Evolutionary conservation across 2,888 invertebrate species (phyloP).

Genomic region (Megamerina dolium): DNA sequence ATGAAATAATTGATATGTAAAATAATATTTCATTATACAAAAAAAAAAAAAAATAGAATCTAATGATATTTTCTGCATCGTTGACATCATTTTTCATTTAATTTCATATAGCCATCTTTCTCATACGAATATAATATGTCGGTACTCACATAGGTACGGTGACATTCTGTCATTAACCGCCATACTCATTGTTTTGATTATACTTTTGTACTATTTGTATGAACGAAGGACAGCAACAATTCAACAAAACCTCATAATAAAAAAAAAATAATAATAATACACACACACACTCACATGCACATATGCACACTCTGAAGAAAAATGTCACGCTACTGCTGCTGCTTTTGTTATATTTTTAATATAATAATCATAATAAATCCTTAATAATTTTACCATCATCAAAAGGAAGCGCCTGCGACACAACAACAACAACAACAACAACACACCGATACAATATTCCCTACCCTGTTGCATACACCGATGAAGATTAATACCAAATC

Average conservation of each 20-base stretch:
- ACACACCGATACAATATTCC: background rate
- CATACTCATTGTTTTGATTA: constrained; percentile 12
- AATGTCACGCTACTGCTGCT: constrained; percentile 25
- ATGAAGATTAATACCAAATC: constrained; percentile 9
- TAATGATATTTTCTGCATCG: constrained; percentile 19
- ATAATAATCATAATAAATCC: constrained; percentile 50
- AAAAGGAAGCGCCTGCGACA: constrained; percentile 34
- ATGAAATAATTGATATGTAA: constrained; percentile 49
- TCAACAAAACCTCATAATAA: constrained; percentile 3
- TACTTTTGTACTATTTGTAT: background rate
- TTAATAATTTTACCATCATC: constrained; percentile 47
- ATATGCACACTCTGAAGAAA: constrained; percentile 3
- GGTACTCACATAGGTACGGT: too few species aligned
- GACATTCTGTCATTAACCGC: too few species aligned
- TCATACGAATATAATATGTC: too few species aligned
- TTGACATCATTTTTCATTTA: constrained; percentile 13
- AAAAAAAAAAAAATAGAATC: constrained; percentile 16
- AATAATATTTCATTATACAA: constrained; percentile 40
- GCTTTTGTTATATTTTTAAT: constrained; percentile 43
- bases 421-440: background rate
- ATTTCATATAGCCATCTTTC: background rate
- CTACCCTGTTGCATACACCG: background rate
- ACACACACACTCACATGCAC: too few species aligned
- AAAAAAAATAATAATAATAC: constrained; percentile 4
- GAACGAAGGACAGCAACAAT: background rate